Evolutionary conservation across 2,797 vertebrate genomes (phyloP), one percentile per base, ranked within the genome.

Genomic region (Selene dorsalis): DNA sequence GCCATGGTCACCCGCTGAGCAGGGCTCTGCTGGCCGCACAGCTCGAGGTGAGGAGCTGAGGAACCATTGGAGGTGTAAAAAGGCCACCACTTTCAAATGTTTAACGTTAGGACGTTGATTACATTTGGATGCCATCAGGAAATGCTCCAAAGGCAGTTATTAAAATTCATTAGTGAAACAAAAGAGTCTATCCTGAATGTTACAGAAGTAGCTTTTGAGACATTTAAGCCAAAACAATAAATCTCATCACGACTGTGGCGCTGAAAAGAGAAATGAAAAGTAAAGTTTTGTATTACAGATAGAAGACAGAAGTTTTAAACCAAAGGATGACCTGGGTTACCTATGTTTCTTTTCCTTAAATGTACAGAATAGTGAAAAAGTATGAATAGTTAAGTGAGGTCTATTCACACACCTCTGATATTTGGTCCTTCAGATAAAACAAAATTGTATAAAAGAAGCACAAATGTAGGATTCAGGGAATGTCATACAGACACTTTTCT

Each of bases 331-430:
- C 38, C n/a, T 30, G 30, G 18, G 32, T 30, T 64, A 24, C 38
- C 17, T n/a, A 26, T 18, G 32, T 30, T 64, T 56, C 60, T 77
- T 58, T 41, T 69, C 39, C 17, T 7, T 11, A 58, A 52, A 63
- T 14, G 28, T 48, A 35, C 32, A 35, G n/a, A n/a, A n/a, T n/a
- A n/a, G n/a, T n/a, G n/a, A n/a, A n/a, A n/a, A n/a, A n/a, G 17
- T 67, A 11, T 76, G 26, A 80, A 79, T 61, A 41, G 63, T 52
- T 30, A 13, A 52, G 41, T 53, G 43, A 76, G n/a, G 17, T 20
- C 39, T 73, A 59, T 82, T 87, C 75, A 87, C n/a, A 77, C 41
- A 9, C n/a, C 14, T 59, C 22, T 41, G 48, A 58, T 53, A 69
- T 69, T 81, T 61, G 58, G 62, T 80, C 68, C 57, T 79, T 86